Evolutionary conservation across 2,888 invertebrate species (phyloP).

Genomic region (Eristalis arbustorum): DNA sequence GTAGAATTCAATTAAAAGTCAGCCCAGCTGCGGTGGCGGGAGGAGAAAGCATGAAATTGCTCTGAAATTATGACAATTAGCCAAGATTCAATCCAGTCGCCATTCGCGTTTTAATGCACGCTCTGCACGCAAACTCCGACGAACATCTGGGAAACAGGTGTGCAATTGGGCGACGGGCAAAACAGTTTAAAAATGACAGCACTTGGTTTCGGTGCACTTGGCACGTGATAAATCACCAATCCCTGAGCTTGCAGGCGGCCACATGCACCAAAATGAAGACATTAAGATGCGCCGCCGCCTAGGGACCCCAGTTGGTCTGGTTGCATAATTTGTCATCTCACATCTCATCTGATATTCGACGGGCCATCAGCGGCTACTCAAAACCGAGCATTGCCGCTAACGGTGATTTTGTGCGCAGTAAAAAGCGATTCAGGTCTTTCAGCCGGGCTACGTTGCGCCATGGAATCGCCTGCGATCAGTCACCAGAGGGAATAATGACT

Average conservation of each 20-base stretch:
- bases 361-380: neutral
- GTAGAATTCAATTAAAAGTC: slow-evolving; percentile 42
- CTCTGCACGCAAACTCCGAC: slow-evolving; percentile 43
- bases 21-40: slow-evolving; percentile 34
- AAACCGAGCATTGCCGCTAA: neutral
- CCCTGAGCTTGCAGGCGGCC: neutral
- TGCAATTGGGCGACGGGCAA: neutral
- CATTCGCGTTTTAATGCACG: slow-evolving; percentile 48
- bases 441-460: neutral
- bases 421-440: neutral
- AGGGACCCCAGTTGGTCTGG: neutral
- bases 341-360: neutral
- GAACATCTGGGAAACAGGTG: neutral
- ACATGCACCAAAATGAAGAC: neutral
- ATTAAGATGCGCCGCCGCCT: neutral
- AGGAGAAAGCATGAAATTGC: slow-evolving; percentile 63
- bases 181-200: neutral
- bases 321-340: neutral
- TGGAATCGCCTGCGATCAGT: neutral
- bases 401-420: neutral
- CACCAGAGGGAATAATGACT: neutral
- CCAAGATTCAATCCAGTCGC: slow-evolving; percentile 26
- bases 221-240: slow-evolving; percentile 57
- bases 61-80: slow-evolving; percentile 53
- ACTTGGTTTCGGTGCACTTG: slow-evolving; percentile 22